Evolutionary conservation across 2,113 vertebrate species (phyloP), one percentile per base, ranked within the genome.

Genomic region (Eidolon helvum): DNA sequence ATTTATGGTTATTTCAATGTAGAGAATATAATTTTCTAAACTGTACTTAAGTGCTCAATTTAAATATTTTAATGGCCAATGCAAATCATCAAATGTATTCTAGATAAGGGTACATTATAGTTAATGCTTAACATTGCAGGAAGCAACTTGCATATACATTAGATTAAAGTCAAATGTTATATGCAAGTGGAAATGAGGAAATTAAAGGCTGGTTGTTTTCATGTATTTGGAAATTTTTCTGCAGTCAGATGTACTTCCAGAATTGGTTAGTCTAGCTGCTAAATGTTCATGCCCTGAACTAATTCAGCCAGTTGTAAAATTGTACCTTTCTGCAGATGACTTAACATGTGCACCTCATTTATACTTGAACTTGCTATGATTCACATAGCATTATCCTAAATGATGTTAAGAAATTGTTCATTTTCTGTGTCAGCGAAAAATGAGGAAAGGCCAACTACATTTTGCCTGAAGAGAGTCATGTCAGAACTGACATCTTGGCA

Each of bases 401-500:
- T 97, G 97, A 95, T 96, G 97, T 92, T 97, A 96, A 95, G 95
- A 98, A 91, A 97, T 63, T 93, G 95, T 97, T 98, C 40, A 80
- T 98, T 98, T 98, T 98, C 87, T 72, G 96, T 96, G 98, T 96
- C 97, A 97, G 91, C 95, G 90, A 98, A 98, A 98, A 98, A 97
- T 69, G 96, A 97, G 91, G 91, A 95, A 89, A 98, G 96, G 97
- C 50, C 48, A 78, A 93, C 26, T 95, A 71, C 86, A 97, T 98
- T 98, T 98, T 3, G 89, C 79, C 97, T 87, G 80, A 95, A 97
- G 96, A 97, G 80, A 97, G 75, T 96, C 74, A 91, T 26, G 71
- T 98, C 96, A 21, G 57, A 98, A 98, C 93, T 96, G 59, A 87
- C 96, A 95, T 92, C 97, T 84, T 96, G 97, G 96, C 97, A 98